Percentiles rank a stretch among this genome's conserved stretches.
Evolutionary conservation across 2,888 invertebrate species (phyloP).

Genomic region (Acleris literana): DNA sequence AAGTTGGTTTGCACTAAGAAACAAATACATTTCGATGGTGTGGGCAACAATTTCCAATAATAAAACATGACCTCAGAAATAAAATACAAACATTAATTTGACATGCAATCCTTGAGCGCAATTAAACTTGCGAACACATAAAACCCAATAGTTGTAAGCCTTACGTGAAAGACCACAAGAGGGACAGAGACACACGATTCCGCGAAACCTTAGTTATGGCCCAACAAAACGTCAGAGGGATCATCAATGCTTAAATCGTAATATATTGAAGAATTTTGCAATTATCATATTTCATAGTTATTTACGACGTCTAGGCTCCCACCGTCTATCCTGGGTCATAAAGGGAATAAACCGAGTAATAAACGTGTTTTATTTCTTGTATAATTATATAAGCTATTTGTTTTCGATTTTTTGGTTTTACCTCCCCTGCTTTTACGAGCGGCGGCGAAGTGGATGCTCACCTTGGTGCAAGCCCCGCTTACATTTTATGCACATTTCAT

Average conservation of each 20-base stretch:
- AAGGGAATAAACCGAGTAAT: conserved; percentile 52
- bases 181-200: conserved; percentile 51
- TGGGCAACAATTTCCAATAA: background rate
- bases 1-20: no score
- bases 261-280: conserved; percentile 83
- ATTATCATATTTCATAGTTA: conserved; percentile 83
- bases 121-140: conserved; percentile 57
- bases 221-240: conserved; percentile 79
- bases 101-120: conserved; percentile 50
- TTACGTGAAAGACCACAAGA: conserved; percentile 39
- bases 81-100: conserved; percentile 35
- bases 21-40: no score
- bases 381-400: conserved; percentile 73
- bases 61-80: conserved; percentile 5
- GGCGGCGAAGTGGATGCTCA: background rate
- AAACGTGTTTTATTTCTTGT: conserved; percentile 65
- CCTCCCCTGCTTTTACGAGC: conserved; percentile 25
- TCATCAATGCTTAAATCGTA: conserved; percentile 83
- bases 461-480: background rate
- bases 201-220: conserved; percentile 74
- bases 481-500: background rate
- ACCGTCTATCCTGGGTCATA: conserved; percentile 76
- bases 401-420: conserved; percentile 54
- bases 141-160: conserved; percentile 48
- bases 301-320: conserved; percentile 81